These are phyloP conservation scores for Neosilurus hyrtlii DNA, from an alignment of 2,797 vertebrate species.

Conservation along the genomic window DNA sequence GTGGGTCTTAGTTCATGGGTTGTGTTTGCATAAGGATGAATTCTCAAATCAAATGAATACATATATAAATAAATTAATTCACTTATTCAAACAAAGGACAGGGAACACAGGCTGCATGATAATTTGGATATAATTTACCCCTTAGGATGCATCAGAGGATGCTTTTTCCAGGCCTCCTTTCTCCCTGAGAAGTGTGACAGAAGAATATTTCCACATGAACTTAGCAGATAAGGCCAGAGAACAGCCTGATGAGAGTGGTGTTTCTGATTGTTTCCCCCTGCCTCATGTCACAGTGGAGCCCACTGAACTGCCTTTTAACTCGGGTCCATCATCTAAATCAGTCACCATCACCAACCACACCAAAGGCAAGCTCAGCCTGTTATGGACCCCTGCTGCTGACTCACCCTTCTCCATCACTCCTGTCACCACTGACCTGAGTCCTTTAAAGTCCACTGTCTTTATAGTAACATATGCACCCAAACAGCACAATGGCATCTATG, in stretches of 20 bases:
- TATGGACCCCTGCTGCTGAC: constrained; percentile 74
- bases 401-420: constrained; percentile 81
- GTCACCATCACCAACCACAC: constrained; percentile 85
- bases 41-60: not conserved
- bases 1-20: not conserved
- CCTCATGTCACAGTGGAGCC: constrained; percentile 77
- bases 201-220: constrained; percentile 72
- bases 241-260: constrained; percentile 13
- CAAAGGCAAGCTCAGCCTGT: constrained; percentile 77
- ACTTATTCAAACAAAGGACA: not conserved
- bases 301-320: constrained; percentile 78
- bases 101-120: not conserved
- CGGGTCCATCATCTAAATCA: constrained; percentile 60
- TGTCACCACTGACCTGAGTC: constrained; percentile 73
- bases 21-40: not conserved
- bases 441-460: constrained; percentile 82
- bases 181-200: constrained; percentile 57
- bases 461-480: constrained; percentile 78
- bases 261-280: constrained; percentile 32
- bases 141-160: constrained; percentile 40
- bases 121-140: not conserved
- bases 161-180: constrained; percentile 5
- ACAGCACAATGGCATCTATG: constrained; percentile 75
- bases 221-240: constrained; percentile 20
- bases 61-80: not conserved